Base-by-base conservation (phyloP, 2,888 invertebrate species). In the Catotricha subobsoleta region DNA sequence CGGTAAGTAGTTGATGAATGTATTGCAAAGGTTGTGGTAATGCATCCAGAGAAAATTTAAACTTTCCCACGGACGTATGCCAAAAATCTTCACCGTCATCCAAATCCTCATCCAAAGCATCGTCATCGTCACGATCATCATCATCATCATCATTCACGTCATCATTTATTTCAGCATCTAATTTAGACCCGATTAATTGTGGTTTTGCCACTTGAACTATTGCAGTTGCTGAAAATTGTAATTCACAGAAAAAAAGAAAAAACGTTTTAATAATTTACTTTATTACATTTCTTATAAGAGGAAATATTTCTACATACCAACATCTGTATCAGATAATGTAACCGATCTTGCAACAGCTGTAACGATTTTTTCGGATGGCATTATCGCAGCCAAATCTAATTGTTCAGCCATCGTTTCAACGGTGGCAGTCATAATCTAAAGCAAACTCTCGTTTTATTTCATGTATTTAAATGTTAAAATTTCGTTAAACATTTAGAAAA, bases 371-470 rank as follows among this genome's bases (percentile, higher is more conserved):
- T 76, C 83, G 2, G 77, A 68, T 38, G 91, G 87, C 54, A 91
- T 74, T 31, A 84, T 78, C 31, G 83, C 80, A 31, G 86, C 83
- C 56, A 90, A 72, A 60, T 92, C 92, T 54, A 91, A 67, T 60
- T 88, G 82, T 59, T 88, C 88, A 45, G 83, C 81, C 48, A 90
- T 87, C 28, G 88, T 90, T 68, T 90, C 87, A 54, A 90, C 88
- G n/a, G 88, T 88, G 19, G 90, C 90, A 50, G 90, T 88, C 82
- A 88, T 84, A 56, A 88, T 87, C 86, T 87, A 69, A 57, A 65
- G 64, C 55, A 55, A 42, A 36, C 13, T n/a, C n/a, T n/a, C n/a
- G n/a, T n/a, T n/a, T n/a, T n/a, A n/a, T n/a, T n/a, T n/a, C n/a
- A n/a, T n/a, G n/a, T n/a, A n/a, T n/a, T n/a, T n/a, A n/a, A n/a